Evolutionary conservation across 1,140 invertebrate species (phyloP).

Genomic region (Scaptomyza graminum): DNA sequence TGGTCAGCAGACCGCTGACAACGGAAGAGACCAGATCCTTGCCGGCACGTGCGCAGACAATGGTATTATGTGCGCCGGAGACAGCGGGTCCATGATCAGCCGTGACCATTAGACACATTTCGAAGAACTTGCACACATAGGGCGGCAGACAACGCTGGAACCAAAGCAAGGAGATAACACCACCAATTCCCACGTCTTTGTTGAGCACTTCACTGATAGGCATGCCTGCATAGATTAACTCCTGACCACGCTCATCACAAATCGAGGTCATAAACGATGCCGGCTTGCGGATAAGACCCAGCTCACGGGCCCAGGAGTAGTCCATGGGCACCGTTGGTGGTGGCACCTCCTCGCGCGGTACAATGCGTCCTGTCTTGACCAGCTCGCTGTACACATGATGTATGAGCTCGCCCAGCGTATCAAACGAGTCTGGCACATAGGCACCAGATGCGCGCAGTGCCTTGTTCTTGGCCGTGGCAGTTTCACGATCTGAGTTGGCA

Average conservation of each 20-base stretch:
- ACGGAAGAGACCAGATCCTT: slow-evolving; percentile 99
- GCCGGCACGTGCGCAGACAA: slow-evolving; percentile 98
- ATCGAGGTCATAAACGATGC: slow-evolving; percentile 99
- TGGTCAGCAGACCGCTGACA: slow-evolving; percentile 98
- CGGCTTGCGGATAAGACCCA: slow-evolving; percentile 99
- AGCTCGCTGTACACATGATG: slow-evolving; percentile 91
- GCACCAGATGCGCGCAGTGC: slow-evolving; percentile 93
- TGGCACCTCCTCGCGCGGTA: slow-evolving; percentile 95
- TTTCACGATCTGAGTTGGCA: slow-evolving; percentile 97
- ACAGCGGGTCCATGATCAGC: slow-evolving; percentile 99
- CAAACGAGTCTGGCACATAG: slow-evolving; percentile 96
- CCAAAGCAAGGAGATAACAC: slow-evolving; percentile 98
- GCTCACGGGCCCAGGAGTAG: slow-evolving; percentile 98
- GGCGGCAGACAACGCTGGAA: slow-evolving; percentile 97
- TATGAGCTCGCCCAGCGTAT: slow-evolving; percentile 91
- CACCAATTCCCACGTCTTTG: slow-evolving; percentile 97
- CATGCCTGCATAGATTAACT: slow-evolving; percentile 98
- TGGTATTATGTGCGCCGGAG: slow-evolving; percentile 99
- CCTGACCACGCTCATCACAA: slow-evolving; percentile 99
- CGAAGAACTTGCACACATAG: slow-evolving; percentile 98
- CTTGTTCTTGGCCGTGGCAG: slow-evolving; percentile 96
- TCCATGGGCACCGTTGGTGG: slow-evolving; percentile 99
- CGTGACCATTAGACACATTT: slow-evolving; percentile 99
- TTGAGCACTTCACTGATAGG: slow-evolving; percentile 97
- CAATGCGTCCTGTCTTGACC: slow-evolving; percentile 92